Evolutionary conservation across 2,888 invertebrate genomes (phyloP).

Genomic region (Nomada ferruginata): DNA sequence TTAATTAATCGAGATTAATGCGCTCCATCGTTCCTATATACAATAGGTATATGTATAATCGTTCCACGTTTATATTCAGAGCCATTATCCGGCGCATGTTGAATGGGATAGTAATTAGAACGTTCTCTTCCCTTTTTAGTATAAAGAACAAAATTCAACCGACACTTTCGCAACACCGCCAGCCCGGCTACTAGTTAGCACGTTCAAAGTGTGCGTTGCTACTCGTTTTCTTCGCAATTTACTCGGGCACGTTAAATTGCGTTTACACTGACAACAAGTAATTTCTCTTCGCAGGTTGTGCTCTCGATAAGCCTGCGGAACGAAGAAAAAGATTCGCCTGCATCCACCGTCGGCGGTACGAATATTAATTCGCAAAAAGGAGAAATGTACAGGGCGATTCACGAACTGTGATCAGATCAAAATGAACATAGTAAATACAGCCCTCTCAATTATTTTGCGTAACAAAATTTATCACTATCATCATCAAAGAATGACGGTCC

Average conservation of each 20-base stretch:
- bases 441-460: too few relatives aligned
- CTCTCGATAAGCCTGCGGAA: conserved; percentile 31
- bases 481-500: too few relatives aligned
- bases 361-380: too few relatives aligned
- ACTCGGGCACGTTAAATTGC: conserved; percentile 32
- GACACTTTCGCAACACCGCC: background rate
- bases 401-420: too few relatives aligned
- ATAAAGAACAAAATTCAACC: background rate
- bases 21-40: background rate
- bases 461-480: too few relatives aligned
- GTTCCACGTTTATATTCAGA: background rate
- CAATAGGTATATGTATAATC: too few relatives aligned
- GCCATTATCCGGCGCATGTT: background rate
- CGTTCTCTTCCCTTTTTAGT: background rate
- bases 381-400: too few relatives aligned
- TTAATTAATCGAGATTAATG: background rate
- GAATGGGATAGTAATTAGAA: background rate
- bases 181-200: conserved; percentile 5
- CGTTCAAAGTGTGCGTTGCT: conserved; percentile 19
- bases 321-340: background rate
- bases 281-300: conserved; percentile 44
- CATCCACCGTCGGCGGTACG: too few relatives aligned
- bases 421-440: too few relatives aligned
- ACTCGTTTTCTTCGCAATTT: conserved; percentile 32
- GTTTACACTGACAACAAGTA: conserved; percentile 54